Evolutionary conservation across 2,113 vertebrate species (phyloP).

Genomic region (Enhydra lutris): DNA sequence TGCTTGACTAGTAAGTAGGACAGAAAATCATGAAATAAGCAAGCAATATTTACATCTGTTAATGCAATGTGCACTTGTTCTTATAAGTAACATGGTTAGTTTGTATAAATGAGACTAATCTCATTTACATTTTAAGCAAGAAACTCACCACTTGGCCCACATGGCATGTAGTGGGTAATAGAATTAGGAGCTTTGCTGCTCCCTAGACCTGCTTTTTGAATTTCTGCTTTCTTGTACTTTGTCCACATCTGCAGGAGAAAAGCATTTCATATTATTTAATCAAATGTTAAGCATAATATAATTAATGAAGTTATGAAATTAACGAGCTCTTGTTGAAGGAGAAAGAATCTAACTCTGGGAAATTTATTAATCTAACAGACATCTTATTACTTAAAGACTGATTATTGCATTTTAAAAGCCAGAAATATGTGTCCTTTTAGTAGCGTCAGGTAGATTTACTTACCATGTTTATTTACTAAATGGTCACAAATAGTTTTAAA

Average conservation of each 20-base stretch:
- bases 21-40: slow-evolving; percentile 78
- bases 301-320: slow-evolving; percentile 53
- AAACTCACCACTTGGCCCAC: slow-evolving; percentile 96
- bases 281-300: slow-evolving; percentile 55
- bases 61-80: slow-evolving; percentile 82
- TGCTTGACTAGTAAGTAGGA: slow-evolving; percentile 67
- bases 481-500: slow-evolving; percentile 22
- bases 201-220: slow-evolving; percentile 97
- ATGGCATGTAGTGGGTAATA: slow-evolving; percentile 89
- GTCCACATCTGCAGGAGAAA: slow-evolving; percentile 99
- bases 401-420: slow-evolving; percentile 12
- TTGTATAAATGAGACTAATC: slow-evolving; percentile 84
- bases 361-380: background rate
- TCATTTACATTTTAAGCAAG: slow-evolving; percentile 84
- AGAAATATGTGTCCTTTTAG: background rate
- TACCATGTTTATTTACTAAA: slow-evolving; percentile 27
- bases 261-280: slow-evolving; percentile 91
- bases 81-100: slow-evolving; percentile 83
- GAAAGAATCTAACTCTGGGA: background rate
- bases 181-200: slow-evolving; percentile 96
- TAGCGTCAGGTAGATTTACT: background rate
- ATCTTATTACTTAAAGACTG: background rate
- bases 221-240: slow-evolving; percentile 94
- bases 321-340: slow-evolving; percentile 2
- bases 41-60: slow-evolving; percentile 85